Percentiles rank a stretch among this genome's conserved stretches.
These are phyloP conservation scores for Tribolium madens DNA, from an alignment of 1,140 invertebrate genomes.

Conservation along the genomic window DNA sequence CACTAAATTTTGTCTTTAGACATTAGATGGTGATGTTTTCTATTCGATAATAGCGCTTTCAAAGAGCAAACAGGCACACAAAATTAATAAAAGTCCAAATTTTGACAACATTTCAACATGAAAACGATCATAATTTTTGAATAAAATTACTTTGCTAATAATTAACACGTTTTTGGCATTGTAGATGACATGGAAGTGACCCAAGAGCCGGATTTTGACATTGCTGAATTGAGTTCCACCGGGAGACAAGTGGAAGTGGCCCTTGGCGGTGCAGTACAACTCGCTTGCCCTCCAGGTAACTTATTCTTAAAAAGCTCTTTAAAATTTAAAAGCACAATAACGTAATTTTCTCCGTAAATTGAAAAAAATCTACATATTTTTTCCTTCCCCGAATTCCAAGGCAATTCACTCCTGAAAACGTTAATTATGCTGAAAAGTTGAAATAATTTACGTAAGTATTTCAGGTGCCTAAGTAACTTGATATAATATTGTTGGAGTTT, in stretches of 20 bases:
- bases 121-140: no score
- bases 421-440: constrained; percentile 26
- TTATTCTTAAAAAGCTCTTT: constrained; percentile 39
- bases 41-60: no score
- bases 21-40: no score
- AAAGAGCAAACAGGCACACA: no score
- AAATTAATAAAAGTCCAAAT: no score
- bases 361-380: constrained; percentile 38
- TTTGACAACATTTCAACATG: no score
- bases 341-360: constrained; percentile 28
- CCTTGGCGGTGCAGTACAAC: constrained; percentile 84
- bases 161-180: background rate
- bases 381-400: constrained; percentile 4
- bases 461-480: constrained; percentile 13
- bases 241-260: constrained; percentile 81
- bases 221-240: constrained; percentile 65
- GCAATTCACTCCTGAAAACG: constrained; percentile 22
- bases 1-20: no score
- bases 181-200: constrained; percentile 74
- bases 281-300: constrained; percentile 83
- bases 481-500: constrained; percentile 20
- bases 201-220: constrained; percentile 68
- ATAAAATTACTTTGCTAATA: no score
- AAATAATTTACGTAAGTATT: constrained; percentile 23
- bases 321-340: constrained; percentile 37